Evolutionary conservation across 2,888 invertebrate species (phyloP), one percentile per base, ranked within the genome.

Genomic region (Muscina levida): DNA sequence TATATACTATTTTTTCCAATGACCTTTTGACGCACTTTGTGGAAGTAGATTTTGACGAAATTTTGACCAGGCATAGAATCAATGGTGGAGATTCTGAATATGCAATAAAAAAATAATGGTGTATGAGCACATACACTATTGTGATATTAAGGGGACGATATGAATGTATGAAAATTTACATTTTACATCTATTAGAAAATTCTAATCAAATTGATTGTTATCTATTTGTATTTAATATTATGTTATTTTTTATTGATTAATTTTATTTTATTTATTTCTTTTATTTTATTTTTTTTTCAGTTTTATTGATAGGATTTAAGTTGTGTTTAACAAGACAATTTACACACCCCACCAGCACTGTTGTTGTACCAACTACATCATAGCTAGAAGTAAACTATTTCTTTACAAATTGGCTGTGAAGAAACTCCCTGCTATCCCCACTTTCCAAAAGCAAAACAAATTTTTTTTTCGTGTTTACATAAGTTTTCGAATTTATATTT

Each of bases 191-290:
- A n/a, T n/a, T 39, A 17, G 39, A 13, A 72, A 73, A 65, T 44
- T 39, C 57, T 72, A 67, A 66, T 73, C 11, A 51, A 19, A 39
- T 0, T 39, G 22, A 19, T 67, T 19, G 2, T 48, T 66, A 48
- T 66, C 37, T 19, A 31, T 42, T 24, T 22, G 11, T n/a, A 22
- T 80, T 73, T 48, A 62, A 62, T 68, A 70, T 22, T 73, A 73
- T 73, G 59, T 37, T 72, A 53, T 70, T 66, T 59, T 51, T 59
- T 65, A 11, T 42, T 70, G 26, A 68, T 62, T 70, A 70, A 67
- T 56, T 56, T 68, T 68, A 1, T 68, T 65, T 42, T 66, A 31
- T 22, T 68, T 71, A 44, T 57, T 31, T 53, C 53, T 15, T 68
- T 57, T 13, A 53, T 13, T 59, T 42, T 44, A 71, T 71, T 57